A percentile compares a stretch with the other conserved stretches of the same genome.
Conservation (phyloP, 2,113 vertebrate species). For the Oncorhynchus clarkii region DNA sequence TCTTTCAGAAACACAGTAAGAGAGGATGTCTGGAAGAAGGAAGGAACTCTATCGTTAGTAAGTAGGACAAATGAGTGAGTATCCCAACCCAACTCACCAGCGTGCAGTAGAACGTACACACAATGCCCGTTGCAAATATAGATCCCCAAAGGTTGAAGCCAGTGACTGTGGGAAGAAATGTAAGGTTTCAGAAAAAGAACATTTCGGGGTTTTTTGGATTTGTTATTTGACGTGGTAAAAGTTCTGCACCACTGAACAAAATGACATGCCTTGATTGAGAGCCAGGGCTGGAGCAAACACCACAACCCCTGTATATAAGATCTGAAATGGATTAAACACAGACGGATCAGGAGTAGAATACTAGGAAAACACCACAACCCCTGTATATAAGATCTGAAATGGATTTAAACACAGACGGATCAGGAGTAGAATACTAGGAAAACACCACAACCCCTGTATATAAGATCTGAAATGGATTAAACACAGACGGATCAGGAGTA, state of each 20-base stretch:
- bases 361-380: slow-evolving; percentile 17
- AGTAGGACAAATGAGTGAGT: neutral
- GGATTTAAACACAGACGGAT: neutral
- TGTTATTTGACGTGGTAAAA: neutral
- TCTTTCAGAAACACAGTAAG: slow-evolving; percentile 15
- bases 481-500: neutral
- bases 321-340: slow-evolving; percentile 51
- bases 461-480: slow-evolving; percentile 68
- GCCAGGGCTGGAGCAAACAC: slow-evolving; percentile 84
- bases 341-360: neutral
- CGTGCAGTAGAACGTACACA: slow-evolving; percentile 86
- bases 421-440: no score
- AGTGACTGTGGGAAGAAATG: slow-evolving; percentile 73
- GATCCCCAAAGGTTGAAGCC: slow-evolving; percentile 88
- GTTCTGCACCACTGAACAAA: neutral
- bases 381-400: slow-evolving; percentile 80
- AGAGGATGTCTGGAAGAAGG: neutral
- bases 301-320: slow-evolving; percentile 83
- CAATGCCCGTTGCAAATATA: slow-evolving; percentile 83
- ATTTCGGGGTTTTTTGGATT: neutral
- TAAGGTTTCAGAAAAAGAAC: neutral
- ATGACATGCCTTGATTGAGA: slow-evolving; percentile 84
- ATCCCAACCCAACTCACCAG: slow-evolving; percentile 71
- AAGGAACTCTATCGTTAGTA: no score
- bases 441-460: slow-evolving; percentile 85